phyloP scores from a whole-genome alignment of 2,113 vertebrate genomes.

The Periophthalmus modestus region DNA sequence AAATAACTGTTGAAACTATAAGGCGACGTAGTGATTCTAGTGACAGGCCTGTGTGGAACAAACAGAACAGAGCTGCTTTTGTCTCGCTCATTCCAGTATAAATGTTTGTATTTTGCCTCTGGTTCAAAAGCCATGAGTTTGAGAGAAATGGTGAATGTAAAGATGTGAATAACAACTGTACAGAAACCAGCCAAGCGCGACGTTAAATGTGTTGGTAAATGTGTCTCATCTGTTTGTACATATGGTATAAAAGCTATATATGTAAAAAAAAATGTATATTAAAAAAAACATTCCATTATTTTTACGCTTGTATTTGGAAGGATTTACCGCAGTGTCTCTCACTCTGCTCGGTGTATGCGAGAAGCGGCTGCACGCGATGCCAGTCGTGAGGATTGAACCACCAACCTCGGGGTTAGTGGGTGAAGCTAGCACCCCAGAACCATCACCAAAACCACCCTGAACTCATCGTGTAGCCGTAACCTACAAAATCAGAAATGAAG shows the following conservation, averaged over 20 bases:
- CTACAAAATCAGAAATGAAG: background rate
- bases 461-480: no score
- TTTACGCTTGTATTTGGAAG: constrained; percentile 30
- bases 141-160: constrained; percentile 38
- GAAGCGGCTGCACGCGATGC: background rate
- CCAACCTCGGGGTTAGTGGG: no score
- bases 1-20: no score
- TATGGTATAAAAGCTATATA: constrained; percentile 66
- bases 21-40: no score
- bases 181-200: constrained; percentile 52
- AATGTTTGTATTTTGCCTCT: constrained; percentile 9
- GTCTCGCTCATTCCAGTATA: constrained; percentile 23
- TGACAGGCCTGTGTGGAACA: no score
- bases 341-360: no score
- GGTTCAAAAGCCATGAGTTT: constrained; percentile 38
- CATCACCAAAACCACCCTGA: no score
- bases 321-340: constrained; percentile 21
- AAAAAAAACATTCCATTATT: constrained; percentile 57
- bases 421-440: background rate
- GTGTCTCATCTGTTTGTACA: constrained; percentile 65
- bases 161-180: constrained; percentile 70
- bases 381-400: no score
- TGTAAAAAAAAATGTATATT: constrained; percentile 63
- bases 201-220: constrained; percentile 48
- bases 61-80: background rate